Base-by-base conservation (phyloP, 2,113 vertebrate genomes). In the Platysteira castanea region DNA sequence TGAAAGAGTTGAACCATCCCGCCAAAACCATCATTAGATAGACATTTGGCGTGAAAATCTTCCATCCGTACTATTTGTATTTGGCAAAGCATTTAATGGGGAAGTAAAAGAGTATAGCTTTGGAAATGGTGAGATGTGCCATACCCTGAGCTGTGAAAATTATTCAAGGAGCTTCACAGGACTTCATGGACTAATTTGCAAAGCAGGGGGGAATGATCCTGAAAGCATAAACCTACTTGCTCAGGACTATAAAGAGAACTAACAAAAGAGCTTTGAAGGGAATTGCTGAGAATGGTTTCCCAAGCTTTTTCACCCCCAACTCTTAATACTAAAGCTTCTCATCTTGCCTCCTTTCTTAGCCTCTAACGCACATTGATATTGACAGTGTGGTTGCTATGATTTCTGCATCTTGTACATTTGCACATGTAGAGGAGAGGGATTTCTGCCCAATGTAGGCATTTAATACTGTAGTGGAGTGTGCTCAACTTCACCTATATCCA, bases 181-280 rank as follows among this genome's bases (percentile, higher is more conserved):
- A 35, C 74, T 91, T 94, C 90, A 85, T 71, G 88, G 85, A 85
- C 75, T 87, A 90, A 87, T 87, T 85, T 78, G 9, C 70, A 92
- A 87, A 95, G 65, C 30, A 21, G 31, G 1, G 12, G 30, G 30
- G 67, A 59, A 79, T 35, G 65, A 84, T 82, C 61, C 60, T 95
- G 82, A 75, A 92, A 87, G 42, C 65, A 59, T 33, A 71, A 93
- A 78, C 61, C 83, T 68, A 71, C 39, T 89, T 80, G 35, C 42
- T 84, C 33, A 53, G n/a, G 54, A 61, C 59, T 87, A 15, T 46
- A 65, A 87, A 89, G 68, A 60, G 41, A 91, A 64, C 8, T 42
- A 87, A 61, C 22, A 49, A 54, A 91, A 84, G 23, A 75, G 7
- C 16, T 95, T 95, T 79, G 74, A 90, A 64, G 21, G 39, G 52